Conservation (phyloP, 2,888 invertebrate genomes). For the Actias luna region DNA sequence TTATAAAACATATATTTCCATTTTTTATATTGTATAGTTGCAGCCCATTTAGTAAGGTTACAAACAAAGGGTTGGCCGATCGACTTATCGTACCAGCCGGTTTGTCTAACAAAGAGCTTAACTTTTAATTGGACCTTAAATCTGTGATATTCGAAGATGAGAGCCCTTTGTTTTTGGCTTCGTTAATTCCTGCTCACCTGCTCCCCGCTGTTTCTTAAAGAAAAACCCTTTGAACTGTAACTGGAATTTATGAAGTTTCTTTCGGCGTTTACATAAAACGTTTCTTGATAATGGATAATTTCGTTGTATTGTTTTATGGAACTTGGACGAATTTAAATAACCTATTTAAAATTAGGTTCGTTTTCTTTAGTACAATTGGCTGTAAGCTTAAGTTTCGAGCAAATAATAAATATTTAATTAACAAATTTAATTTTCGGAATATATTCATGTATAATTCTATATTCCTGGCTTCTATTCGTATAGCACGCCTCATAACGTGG, state of each 20-base stretch:
- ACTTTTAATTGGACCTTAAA: slow-evolving; percentile 52
- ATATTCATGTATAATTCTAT: not conserved
- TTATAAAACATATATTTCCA: no score
- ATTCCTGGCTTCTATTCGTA: no score
- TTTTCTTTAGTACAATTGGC: not conserved
- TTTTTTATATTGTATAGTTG: not conserved
- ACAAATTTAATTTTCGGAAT: not conserved
- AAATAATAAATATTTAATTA: not conserved
- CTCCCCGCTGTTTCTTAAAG: slow-evolving; percentile 24
- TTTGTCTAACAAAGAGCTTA: slow-evolving; percentile 43
- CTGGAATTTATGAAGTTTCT: slow-evolving; percentile 12
- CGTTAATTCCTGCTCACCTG: slow-evolving; percentile 48
- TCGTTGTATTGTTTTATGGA: not conserved
- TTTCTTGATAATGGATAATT: slow-evolving; percentile 10
- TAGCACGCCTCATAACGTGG: no score
- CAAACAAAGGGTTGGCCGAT: slow-evolving; percentile 30
- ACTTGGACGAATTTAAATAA: not conserved
- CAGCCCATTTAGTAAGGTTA: slow-evolving; percentile 2
- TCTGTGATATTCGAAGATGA: slow-evolving; percentile 43
- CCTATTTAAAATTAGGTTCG: not conserved
- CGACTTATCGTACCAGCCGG: slow-evolving; percentile 37
- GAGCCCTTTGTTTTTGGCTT: slow-evolving; percentile 40
- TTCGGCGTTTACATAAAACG: slow-evolving; percentile 14
- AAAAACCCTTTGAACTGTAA: slow-evolving; percentile 28
- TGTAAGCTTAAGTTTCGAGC: not conserved